These are phyloP conservation scores for Aphidoletes aphidimyza DNA, from an alignment of 2,888 invertebrate genomes.

Conservation along the genomic window DNA sequence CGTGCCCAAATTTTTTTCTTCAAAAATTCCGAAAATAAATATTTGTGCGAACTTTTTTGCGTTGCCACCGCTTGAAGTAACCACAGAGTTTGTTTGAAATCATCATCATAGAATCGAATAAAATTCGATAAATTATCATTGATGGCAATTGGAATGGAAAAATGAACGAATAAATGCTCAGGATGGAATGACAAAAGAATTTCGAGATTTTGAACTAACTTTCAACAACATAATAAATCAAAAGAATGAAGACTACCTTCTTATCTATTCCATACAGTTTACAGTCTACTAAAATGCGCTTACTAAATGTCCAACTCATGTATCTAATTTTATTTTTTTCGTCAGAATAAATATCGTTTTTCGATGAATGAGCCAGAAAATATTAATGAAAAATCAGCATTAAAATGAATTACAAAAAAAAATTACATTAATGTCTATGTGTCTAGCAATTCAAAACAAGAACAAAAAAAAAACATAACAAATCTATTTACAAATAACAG, in stretches of 20 bases:
- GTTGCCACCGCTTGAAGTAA: too few relatives aligned
- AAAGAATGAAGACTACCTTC: not conserved
- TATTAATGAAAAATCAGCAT: constrained; percentile 2
- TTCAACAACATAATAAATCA: not conserved
- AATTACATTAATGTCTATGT: constrained; percentile 22
- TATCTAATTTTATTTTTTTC: not conserved
- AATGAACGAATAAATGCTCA: too few relatives aligned
- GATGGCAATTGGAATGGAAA: not conserved
- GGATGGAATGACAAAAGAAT: too few relatives aligned
- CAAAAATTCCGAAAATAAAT: too few relatives aligned
- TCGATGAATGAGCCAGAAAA: not conserved
- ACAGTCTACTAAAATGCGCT: not conserved
- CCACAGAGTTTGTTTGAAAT: too few relatives aligned
- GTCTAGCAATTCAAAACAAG: not conserved
- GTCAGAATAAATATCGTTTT: not conserved
- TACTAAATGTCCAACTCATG: not conserved
- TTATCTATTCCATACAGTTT: not conserved
- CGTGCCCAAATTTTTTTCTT: too few relatives aligned
- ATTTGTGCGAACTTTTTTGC: too few relatives aligned
- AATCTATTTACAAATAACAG: not conserved
- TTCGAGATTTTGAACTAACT: too few relatives aligned
- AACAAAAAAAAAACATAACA: not conserved
- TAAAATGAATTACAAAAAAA: not conserved
- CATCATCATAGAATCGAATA: too few relatives aligned
- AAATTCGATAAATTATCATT: too few relatives aligned